Percentiles rank a stretch among this genome's conserved stretches.
phyloP scores from a whole-genome alignment of 2,888 invertebrate species.

The Ephialtes manifestator region DNA sequence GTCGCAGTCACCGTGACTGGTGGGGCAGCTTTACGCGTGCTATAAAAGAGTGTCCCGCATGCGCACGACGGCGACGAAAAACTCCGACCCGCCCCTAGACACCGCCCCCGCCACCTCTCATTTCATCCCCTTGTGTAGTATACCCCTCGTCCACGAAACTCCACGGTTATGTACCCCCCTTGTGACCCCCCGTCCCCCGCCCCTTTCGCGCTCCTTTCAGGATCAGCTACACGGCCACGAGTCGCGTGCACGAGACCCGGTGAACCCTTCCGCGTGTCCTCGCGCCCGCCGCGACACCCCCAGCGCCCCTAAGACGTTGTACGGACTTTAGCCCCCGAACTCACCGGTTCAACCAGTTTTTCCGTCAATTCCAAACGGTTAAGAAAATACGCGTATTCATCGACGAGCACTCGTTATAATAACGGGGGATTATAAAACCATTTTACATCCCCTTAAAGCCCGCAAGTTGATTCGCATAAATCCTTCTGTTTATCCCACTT shows the following conservation, averaged over 20 bases:
- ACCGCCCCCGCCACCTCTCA: constrained; percentile 78
- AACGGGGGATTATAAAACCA: background rate
- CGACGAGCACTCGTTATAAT: background rate
- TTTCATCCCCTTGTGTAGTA: constrained; percentile 64
- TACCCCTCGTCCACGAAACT: constrained; percentile 60
- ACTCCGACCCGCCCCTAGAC: constrained; percentile 83
- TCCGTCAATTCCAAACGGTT: background rate
- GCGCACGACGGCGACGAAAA: constrained; percentile 82
- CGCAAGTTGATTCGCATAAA: background rate
- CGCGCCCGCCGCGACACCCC: constrained; percentile 54
- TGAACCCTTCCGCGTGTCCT: constrained; percentile 68
- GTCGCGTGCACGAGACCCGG: constrained; percentile 50
- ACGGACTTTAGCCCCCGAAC: constrained; percentile 56
- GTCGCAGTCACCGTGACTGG: constrained; percentile 49
- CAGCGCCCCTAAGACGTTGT: constrained; percentile 80
- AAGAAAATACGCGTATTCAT: background rate
- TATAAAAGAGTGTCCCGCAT: constrained; percentile 84
- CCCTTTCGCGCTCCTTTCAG: constrained; percentile 52
- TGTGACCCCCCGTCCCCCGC: constrained; percentile 56
- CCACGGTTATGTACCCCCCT: constrained; percentile 56
- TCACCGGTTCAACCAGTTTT: background rate
- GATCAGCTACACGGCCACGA: constrained; percentile 49
- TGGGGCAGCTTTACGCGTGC: constrained; percentile 64
- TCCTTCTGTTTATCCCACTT: background rate
- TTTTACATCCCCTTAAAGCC: background rate